Evolutionary conservation across 1,140 invertebrate genomes (phyloP).

Genomic region (Zaprionus africanus): DNA sequence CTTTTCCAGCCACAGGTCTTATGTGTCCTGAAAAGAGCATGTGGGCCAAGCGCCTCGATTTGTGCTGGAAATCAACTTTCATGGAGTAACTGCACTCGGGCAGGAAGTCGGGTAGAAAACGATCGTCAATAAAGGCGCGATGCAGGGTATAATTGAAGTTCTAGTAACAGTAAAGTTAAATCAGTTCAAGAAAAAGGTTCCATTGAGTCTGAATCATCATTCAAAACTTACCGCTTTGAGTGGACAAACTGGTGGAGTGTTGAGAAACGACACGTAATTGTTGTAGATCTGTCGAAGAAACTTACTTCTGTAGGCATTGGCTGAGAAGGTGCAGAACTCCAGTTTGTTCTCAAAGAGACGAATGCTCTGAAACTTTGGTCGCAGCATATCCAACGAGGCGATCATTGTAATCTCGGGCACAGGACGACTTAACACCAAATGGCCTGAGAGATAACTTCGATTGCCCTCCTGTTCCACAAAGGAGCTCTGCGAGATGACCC

Average conservation of each 20-base stretch:
- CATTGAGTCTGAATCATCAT: not conserved
- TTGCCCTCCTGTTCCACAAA: slow-evolving; percentile 57
- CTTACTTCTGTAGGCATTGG: slow-evolving; percentile 58
- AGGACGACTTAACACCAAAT: slow-evolving; percentile 37
- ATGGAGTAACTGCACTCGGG: slow-evolving; percentile 57
- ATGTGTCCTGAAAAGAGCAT: slow-evolving; percentile 47
- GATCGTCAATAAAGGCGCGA: slow-evolving; percentile 55
- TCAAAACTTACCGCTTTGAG: slow-evolving; percentile 48
- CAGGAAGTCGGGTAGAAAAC: slow-evolving; percentile 56
- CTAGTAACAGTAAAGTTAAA: slow-evolving; percentile 18
- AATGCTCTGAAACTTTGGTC: slow-evolving; percentile 29
- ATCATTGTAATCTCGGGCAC: slow-evolving; percentile 40
- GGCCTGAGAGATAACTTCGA: slow-evolving; percentile 61
- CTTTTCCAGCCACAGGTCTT: not conserved
- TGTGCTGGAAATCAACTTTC: slow-evolving; percentile 36
- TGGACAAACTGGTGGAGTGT: slow-evolving; percentile 44
- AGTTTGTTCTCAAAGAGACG: slow-evolving; percentile 58
- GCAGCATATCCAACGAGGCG: slow-evolving; percentile 44
- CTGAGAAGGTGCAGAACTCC: slow-evolving; percentile 50
- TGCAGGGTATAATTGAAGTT: slow-evolving; percentile 57
- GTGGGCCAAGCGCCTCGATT: slow-evolving; percentile 44
- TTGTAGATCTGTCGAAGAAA: slow-evolving; percentile 49
- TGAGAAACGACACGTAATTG: slow-evolving; percentile 46
- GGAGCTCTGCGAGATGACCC: slow-evolving; percentile 47
- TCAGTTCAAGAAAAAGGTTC: no score